These are phyloP conservation scores for Heliconius sara DNA, from an alignment of 2,888 invertebrate genomes.

Conservation along the genomic window DNA sequence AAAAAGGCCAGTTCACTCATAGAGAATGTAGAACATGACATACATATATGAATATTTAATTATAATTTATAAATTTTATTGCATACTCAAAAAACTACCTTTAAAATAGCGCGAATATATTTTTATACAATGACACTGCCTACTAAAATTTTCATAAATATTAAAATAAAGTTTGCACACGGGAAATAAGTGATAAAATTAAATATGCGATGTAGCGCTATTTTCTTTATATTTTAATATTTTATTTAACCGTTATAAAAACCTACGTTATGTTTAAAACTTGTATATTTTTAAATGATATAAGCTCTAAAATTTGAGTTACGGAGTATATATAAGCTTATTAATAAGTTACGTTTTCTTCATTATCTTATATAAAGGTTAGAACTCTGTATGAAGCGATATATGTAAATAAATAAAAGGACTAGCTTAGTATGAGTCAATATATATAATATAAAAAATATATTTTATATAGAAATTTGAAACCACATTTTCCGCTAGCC, in stretches of 20 bases:
- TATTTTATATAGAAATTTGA: no score
- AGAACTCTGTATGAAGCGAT: no score
- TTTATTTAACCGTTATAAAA: slow-evolving; percentile 11
- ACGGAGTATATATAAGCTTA: no score
- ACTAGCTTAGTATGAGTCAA: no score
- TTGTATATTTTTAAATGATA: neutral
- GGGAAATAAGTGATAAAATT: slow-evolving; percentile 20
- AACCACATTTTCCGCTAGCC: no score
- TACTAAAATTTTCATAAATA: slow-evolving; percentile 25
- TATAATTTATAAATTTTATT: slow-evolving; percentile 12
- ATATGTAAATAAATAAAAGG: no score
- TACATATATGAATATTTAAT: slow-evolving; percentile 9
- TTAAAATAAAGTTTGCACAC: slow-evolving; percentile 21
- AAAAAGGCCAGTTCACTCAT: neutral
- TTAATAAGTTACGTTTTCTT: no score
- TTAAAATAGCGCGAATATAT: slow-evolving; percentile 17
- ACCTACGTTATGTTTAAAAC: slow-evolving; percentile 2
- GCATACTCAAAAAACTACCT: slow-evolving; percentile 14
- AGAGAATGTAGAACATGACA: slow-evolving; percentile 1
- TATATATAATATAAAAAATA: no score
- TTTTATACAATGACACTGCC: slow-evolving; percentile 15
- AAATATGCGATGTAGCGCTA: slow-evolving; percentile 13
- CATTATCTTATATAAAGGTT: no score
- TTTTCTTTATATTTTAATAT: slow-evolving; percentile 21
- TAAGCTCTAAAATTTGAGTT: neutral